Evolutionary conservation across 2,113 vertebrate species (phyloP).

Genomic region (Pseudolaguvia tuberculata): DNA sequence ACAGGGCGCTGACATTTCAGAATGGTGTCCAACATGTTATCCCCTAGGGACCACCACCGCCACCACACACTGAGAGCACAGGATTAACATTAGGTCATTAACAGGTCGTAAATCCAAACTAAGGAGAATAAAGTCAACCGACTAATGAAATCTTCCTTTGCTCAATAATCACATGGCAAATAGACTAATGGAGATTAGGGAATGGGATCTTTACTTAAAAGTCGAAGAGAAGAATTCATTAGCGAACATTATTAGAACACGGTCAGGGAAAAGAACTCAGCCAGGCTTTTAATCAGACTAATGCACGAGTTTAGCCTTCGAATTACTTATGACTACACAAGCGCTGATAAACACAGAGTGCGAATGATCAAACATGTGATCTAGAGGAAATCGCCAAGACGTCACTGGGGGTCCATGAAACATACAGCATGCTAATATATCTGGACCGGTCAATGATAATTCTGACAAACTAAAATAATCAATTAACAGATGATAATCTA

Average conservation of each 20-base stretch:
- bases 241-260: background rate
- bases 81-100: constrained; percentile 40
- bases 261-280: background rate
- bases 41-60: constrained; percentile 2
- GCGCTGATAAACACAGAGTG: too few species aligned
- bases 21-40: constrained; percentile 15
- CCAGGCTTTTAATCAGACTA: background rate
- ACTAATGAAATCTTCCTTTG: background rate
- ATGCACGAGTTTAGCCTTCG: too few species aligned
- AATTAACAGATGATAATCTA: too few species aligned
- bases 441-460: too few species aligned
- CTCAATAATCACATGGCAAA: background rate
- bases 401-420: too few species aligned
- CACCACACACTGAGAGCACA: constrained; percentile 14
- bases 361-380: too few species aligned
- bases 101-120: constrained; percentile 4
- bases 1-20: constrained; percentile 13
- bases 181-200: background rate
- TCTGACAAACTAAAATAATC: too few species aligned
- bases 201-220: background rate
- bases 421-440: too few species aligned
- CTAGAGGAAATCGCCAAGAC: too few species aligned
- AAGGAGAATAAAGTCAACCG: background rate
- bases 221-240: background rate
- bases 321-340: too few species aligned